Evolutionary conservation across 1,140 invertebrate genomes (phyloP), one percentile per base, ranked within the genome.

Genomic region (Hydropsyche tenuis): DNA sequence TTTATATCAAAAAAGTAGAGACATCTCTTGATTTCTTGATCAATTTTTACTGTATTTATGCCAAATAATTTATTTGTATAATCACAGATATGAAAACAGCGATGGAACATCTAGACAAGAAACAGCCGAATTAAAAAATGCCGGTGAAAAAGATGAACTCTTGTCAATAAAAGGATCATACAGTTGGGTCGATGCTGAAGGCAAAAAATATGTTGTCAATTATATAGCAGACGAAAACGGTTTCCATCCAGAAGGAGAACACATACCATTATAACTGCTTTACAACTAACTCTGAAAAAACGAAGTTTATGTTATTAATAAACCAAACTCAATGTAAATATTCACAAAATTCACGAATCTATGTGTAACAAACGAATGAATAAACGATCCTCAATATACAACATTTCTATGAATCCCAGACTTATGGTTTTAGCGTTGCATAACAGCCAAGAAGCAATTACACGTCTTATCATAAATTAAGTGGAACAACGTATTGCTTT

Each of bases 171-270:
- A 86, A 69, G 92, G 92, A 16, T 86, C 85, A 11, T 91, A 89
- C 85, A 87, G 85, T 72, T 93, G 90, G 81, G 82, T 87, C 0
- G 87, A 86, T 7, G 85, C 87, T n/a, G 90, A 93, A 79, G 91
- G 91, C 14, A 85, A 86, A 25, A 84, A 85, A 14, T 87, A 89
- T 68, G 85, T 86, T 0, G 82, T 92, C 11, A 88, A 83, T 45
- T 93, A 90, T 80, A 81, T 87, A 30, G 91, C 92, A 53, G 90
- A 92, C 80, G 91, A 93, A 80, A 90, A 91, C 69, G 92, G 92
- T 7, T 93, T 91, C 86, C 89, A 89, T 69, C 89, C 91, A 20
- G 5, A 69, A 56, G 64, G 63, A 48, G 70, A 23, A 37, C 68
- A 70, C 25, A 70, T 70, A 46, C 65, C 65, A 43, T 43, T 43